A percentile compares a stretch with the other conserved stretches of the same genome.
phyloP scores from a whole-genome alignment of 2,113 vertebrate species.

The Esox niger region DNA sequence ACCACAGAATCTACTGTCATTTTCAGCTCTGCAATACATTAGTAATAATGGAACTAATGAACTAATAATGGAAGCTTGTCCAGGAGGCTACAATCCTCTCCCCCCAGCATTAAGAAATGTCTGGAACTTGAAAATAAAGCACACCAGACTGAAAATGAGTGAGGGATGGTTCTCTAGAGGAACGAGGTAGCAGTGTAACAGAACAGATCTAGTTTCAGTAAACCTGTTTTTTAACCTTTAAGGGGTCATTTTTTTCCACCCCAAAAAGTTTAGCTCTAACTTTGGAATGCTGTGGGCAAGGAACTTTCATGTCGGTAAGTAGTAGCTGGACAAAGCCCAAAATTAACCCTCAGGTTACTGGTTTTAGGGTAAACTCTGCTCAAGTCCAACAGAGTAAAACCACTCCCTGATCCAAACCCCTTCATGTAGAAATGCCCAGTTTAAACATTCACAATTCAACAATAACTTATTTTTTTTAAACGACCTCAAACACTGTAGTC shows the following conservation, averaged over 20 bases:
- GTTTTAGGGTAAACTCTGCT: too few species aligned
- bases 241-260: too few species aligned
- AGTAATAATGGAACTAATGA: conserved; percentile 52
- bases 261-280: too few species aligned
- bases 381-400: conserved; percentile 53
- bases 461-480: too few species aligned
- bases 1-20: conserved; percentile 32
- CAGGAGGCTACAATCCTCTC: conserved; percentile 31
- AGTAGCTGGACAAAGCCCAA: too few species aligned
- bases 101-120: conserved; percentile 29
- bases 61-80: too few species aligned
- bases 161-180: conserved; percentile 43
- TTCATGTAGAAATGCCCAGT: conserved; percentile 8
- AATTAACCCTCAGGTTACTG: too few species aligned
- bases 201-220: conserved; percentile 59
- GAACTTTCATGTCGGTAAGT: too few species aligned
- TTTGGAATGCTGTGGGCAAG: too few species aligned
- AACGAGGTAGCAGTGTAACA: conserved; percentile 85
- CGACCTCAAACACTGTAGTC: too few species aligned
- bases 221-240: conserved; percentile 46
- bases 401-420: conserved; percentile 46
- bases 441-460: conserved; percentile 75
- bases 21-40: too few species aligned
- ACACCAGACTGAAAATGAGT: background rate
- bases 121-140: background rate